Evolutionary conservation across 2,113 vertebrate genomes (phyloP).

Genomic region (Oceanites oceanicus): DNA sequence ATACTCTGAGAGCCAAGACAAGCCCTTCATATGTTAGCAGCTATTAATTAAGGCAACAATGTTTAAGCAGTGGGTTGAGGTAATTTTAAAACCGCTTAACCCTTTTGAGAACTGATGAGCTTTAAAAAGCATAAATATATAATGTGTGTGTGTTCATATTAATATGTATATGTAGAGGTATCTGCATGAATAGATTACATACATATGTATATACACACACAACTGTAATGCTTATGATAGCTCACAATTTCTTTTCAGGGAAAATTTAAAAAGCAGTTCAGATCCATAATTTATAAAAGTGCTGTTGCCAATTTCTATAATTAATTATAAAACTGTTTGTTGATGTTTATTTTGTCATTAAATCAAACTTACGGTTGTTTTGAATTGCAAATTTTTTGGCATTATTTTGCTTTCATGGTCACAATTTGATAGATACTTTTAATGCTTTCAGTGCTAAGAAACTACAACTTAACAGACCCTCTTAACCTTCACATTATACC

Average conservation of each 20-base stretch:
- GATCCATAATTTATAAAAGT: background rate
- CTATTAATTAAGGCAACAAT: slow-evolving; percentile 66
- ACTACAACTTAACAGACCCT: background rate
- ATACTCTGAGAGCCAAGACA: slow-evolving; percentile 33
- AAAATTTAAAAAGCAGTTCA: background rate
- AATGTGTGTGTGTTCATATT: background rate
- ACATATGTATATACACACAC: background rate
- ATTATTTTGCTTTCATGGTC: slow-evolving; percentile 16
- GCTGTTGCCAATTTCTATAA: background rate
- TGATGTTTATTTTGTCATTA: slow-evolving; percentile 8
- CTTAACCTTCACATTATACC: background rate
- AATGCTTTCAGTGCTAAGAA: background rate
- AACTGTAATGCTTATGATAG: background rate
- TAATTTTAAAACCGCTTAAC: slow-evolving; percentile 61
- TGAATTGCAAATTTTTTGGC: slow-evolving; percentile 2
- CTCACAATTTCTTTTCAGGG: background rate
- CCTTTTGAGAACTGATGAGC: background rate
- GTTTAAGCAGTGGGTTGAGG: slow-evolving; percentile 52
- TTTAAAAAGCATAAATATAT: background rate
- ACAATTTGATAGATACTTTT: background rate
- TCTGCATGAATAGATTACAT: background rate
- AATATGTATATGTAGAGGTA: background rate
- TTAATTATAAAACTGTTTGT: background rate
- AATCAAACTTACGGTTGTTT: background rate
- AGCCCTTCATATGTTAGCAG: slow-evolving; percentile 50